phyloP scores from a whole-genome alignment of 2,888 invertebrate species.

The Polylopha cassiicola region DNA sequence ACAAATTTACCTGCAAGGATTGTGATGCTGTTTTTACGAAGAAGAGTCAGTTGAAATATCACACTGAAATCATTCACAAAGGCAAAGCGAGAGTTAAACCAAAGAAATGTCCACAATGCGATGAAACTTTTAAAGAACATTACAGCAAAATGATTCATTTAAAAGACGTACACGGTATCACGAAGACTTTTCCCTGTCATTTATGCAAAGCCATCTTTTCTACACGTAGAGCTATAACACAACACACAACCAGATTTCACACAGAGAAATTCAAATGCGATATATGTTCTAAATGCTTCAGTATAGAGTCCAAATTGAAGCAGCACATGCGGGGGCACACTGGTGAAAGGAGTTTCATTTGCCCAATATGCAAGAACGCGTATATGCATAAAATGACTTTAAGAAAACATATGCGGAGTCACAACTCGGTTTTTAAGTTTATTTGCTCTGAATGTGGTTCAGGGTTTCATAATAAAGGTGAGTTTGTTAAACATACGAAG shows the following conservation, averaged over 20 bases:
- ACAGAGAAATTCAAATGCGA: slow-evolving; percentile 64
- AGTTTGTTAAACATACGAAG: slow-evolving; percentile 31
- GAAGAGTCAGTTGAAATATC: slow-evolving; percentile 60
- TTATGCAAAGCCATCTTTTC: slow-evolving; percentile 39
- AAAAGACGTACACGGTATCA: slow-evolving; percentile 42
- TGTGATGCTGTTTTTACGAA: slow-evolving; percentile 58
- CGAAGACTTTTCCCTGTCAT: slow-evolving; percentile 38
- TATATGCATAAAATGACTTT: slow-evolving; percentile 60
- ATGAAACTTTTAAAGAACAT: slow-evolving; percentile 45
- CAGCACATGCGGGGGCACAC: slow-evolving; percentile 61
- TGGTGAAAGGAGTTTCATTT: slow-evolving; percentile 57
- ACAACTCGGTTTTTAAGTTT: slow-evolving; percentile 34
- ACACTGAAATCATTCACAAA: slow-evolving; percentile 52
- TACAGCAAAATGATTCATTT: slow-evolving; percentile 47
- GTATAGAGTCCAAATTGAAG: slow-evolving; percentile 59
- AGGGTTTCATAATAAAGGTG: slow-evolving; percentile 32
- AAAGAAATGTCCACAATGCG: slow-evolving; percentile 44
- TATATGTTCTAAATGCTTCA: slow-evolving; percentile 61
- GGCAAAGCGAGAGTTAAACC: slow-evolving; percentile 34
- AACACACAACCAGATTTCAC: slow-evolving; percentile 48
- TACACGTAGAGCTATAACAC: slow-evolving; percentile 42
- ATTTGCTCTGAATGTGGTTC: slow-evolving; percentile 35
- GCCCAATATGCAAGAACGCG: slow-evolving; percentile 57
- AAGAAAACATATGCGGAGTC: slow-evolving; percentile 60
- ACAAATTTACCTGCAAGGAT: slow-evolving; percentile 41